A percentile compares a stretch with the other conserved stretches of the same genome.
These are phyloP conservation scores for Drosophila diplacantha DNA, from an alignment of 2,888 invertebrate genomes.

Conservation along the genomic window DNA sequence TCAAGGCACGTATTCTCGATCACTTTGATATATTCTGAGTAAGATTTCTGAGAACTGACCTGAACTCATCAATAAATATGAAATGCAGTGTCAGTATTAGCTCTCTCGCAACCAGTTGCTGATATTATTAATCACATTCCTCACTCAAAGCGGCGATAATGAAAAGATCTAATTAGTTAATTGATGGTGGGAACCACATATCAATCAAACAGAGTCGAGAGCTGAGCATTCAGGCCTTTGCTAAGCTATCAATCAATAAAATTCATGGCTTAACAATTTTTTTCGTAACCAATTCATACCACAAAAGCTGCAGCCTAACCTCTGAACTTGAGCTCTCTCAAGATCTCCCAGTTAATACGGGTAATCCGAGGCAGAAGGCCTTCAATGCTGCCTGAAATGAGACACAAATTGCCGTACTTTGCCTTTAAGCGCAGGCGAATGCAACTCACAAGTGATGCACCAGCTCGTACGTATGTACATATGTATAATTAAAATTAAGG, in stretches of 20 bases:
- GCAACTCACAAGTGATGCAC: slow-evolving; percentile 28
- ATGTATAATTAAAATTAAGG: slow-evolving; percentile 56
- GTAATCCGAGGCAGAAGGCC: slow-evolving; percentile 30
- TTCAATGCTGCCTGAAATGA: slow-evolving; percentile 31
- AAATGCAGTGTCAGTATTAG: slow-evolving; percentile 11
- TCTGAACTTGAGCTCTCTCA: slow-evolving; percentile 28
- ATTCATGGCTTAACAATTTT: background rate
- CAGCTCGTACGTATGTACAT: background rate
- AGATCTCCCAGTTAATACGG: slow-evolving; percentile 16
- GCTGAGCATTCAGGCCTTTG: background rate
- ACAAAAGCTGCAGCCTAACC: slow-evolving; percentile 8
- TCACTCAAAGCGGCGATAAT: background rate
- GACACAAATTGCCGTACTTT: slow-evolving; percentile 27
- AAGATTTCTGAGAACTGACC: slow-evolving; percentile 1
- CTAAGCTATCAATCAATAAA: slow-evolving; percentile 3
- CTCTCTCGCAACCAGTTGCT: background rate
- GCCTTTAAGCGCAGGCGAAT: slow-evolving; percentile 21
- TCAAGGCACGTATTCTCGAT: slow-evolving; percentile 12
- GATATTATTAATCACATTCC: slow-evolving; percentile 11
- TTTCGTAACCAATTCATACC: slow-evolving; percentile 10
- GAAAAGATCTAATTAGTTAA: slow-evolving; percentile 10
- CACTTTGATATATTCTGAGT: background rate
- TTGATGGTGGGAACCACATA: slow-evolving; percentile 6
- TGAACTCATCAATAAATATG: slow-evolving; percentile 4
- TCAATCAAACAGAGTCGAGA: slow-evolving; percentile 4